These are phyloP conservation scores for Acleris emargana DNA, from an alignment of 2,888 invertebrate species.

Conservation along the genomic window DNA sequence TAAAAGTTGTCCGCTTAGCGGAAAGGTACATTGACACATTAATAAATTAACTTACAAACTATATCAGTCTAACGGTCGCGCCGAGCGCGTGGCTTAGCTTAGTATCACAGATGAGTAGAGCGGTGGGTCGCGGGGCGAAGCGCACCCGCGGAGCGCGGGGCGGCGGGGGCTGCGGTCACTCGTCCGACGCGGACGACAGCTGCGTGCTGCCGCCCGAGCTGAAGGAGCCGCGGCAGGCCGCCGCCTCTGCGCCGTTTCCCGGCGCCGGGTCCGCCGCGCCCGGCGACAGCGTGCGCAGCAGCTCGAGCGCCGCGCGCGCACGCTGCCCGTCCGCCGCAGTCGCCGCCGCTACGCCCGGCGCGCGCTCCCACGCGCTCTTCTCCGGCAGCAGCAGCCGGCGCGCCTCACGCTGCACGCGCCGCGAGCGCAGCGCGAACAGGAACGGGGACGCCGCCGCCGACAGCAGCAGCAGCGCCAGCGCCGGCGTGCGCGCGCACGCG, in stretches of 20 bases:
- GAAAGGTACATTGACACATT: constrained; percentile 81
- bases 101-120: constrained; percentile 83
- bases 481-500: constrained; percentile 74
- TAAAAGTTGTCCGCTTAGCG: constrained; percentile 79
- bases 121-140: constrained; percentile 78
- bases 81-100: constrained; percentile 79
- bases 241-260: constrained; percentile 77
- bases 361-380: constrained; percentile 80
- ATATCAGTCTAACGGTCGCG: constrained; percentile 82
- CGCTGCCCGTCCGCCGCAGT: constrained; percentile 82
- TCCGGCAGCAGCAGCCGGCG: constrained; percentile 67
- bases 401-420: constrained; percentile 83
- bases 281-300: constrained; percentile 72
- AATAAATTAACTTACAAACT: constrained; percentile 79
- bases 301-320: constrained; percentile 71
- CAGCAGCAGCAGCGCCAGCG: constrained; percentile 83
- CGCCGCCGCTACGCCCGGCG: constrained; percentile 79
- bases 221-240: constrained; percentile 85
- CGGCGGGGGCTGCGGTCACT: constrained; percentile 71
- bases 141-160: constrained; percentile 56
- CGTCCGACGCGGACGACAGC: constrained; percentile 85
- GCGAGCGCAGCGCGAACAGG: constrained; percentile 90
- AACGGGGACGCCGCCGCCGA: constrained; percentile 88
- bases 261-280: constrained; percentile 57
- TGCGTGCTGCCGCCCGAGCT: constrained; percentile 86